Evolutionary conservation across 2,888 invertebrate genomes (phyloP), one percentile per base, ranked within the genome.

Genomic region (Petrophora chlorosata): DNA sequence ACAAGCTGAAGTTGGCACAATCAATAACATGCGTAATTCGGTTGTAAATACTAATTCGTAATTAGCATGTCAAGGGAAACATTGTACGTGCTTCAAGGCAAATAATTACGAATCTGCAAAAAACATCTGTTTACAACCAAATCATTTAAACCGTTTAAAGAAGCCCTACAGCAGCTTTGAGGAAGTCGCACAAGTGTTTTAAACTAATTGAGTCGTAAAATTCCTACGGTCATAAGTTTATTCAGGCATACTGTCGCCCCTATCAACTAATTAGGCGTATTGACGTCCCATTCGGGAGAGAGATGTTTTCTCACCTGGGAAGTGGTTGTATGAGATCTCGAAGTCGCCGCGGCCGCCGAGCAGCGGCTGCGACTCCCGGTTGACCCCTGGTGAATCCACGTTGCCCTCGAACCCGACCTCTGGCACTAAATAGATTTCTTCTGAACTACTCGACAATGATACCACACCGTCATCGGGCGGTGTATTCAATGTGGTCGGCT

Each of bases 361-460:
- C 63, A 98, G 94, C 80, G 98, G 98, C 91, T 98, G 98, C 89
- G 96, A 97, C 93, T 98, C 98, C 76, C 97, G 93, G 89, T 95
- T 96, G 56, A 94, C 92, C 58, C 95, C 94, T 78, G 95, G 93
- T 40, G 95, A 95, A 93, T 96, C 96, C 94, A 95, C 94, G 91
- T 93, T 93, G 87, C 94, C 92, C 87, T 94, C 95, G 85, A 96
- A 97, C 62, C 93, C 93, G 66, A 97, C 94, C 87, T 96, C 96
- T 64, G 96, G 96, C 70, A 96, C 93, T 81, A 95, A 90, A 82
- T 93, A 92, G 81, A 94, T 93, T 83, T 95, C 95, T 82, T 95
- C 94, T 51, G 88, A 81, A 74, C 91, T 91, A 80, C 87, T 90
- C 61, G 92, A 92, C 74, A 92, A 81, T 63, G 92, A 92, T 73